Base-by-base conservation (phyloP, 2,113 vertebrate species). In the Beaufortia kweichowensis region DNA sequence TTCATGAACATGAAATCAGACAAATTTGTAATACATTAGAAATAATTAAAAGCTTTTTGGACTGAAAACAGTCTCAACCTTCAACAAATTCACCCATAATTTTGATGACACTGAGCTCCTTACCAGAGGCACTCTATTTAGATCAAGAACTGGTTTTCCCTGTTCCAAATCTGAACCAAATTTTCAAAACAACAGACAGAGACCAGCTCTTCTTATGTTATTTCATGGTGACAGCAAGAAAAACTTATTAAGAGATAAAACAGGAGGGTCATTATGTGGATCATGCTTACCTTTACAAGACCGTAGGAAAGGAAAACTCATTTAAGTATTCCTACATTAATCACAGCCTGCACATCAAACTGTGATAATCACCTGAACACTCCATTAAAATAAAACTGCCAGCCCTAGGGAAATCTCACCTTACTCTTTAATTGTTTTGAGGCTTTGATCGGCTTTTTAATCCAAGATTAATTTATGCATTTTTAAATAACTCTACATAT, bases 401-500 rank as follows among this genome's bases (percentile, higher is more conserved):
- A 92, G 92, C 95, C 95, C 96, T 87, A 92, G 97, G 97, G 96
- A 98, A 96, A 98, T 97, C 94, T 95, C 93, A 98, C 96, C 96
- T 96, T 96, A 97, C 96, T 96, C 96, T 99, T 93, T 98, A 98
- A 98, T 99, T 99, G 97, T 98, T 99, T 98, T 95, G 93, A 97
- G 95, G 95, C 94, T 96, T 96, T 98, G 95, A 98, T 97, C 94
- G 95, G 95, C 95, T 98, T 98, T 93, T 98, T 97, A 98, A 98
- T 98, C 94, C 94, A 96, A 98, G 95, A 98, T 98, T 98, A 98
- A 98, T 99, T 98, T 98, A 98, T 98, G 96, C 95, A 97, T 96
- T 98, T 98, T 99, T 99, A 98, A 99, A 99, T 99, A 99, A 99
- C 95, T 96, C 96, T 97, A 96, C 96, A 96, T 98, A 98, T 98